Percentiles rank a stretch among this genome's conserved stretches.
Conservation (phyloP, 1,140 invertebrate genomes). For the Drosophila ogumai region DNA sequence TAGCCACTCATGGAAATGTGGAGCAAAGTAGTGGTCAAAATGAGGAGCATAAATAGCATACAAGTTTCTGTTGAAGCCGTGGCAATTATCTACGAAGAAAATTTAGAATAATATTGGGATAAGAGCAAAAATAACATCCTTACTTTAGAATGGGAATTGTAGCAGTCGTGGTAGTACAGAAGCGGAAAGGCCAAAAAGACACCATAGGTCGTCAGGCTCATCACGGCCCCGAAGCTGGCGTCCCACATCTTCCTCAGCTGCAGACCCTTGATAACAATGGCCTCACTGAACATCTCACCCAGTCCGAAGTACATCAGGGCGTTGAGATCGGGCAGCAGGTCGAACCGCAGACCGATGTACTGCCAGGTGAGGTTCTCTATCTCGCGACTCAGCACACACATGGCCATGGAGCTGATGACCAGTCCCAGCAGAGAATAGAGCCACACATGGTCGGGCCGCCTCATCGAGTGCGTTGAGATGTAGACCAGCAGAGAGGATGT, state of each 20-base stretch:
- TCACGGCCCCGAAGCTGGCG: slow-evolving; percentile 37
- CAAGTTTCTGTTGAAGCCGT: slow-evolving; percentile 21
- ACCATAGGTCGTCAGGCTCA: slow-evolving; percentile 30
- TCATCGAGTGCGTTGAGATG: slow-evolving; percentile 31
- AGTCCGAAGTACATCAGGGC: slow-evolving; percentile 24
- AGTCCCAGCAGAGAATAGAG: slow-evolving; percentile 16
- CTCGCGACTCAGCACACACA: slow-evolving; percentile 7
- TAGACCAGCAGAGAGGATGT: background rate
- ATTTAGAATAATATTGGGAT: background rate
- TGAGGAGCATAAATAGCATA: slow-evolving; percentile 9
- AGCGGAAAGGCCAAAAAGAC: slow-evolving; percentile 32
- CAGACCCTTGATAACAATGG: slow-evolving; percentile 18
- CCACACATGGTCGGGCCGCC: slow-evolving; percentile 10
- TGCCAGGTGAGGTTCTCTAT: slow-evolving; percentile 54
- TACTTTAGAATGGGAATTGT: slow-evolving; percentile 16
- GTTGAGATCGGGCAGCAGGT: slow-evolving; percentile 11
- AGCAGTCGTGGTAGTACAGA: slow-evolving; percentile 29
- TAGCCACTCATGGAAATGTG: slow-evolving; percentile 55
- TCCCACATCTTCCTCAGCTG: background rate
- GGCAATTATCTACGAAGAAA: slow-evolving; percentile 20
- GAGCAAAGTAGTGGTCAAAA: slow-evolving; percentile 11
- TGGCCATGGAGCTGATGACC: slow-evolving; percentile 10
- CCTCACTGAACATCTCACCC: slow-evolving; percentile 7
- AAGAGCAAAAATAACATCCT: background rate
- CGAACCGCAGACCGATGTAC: slow-evolving; percentile 28